Evolutionary conservation across 2,113 vertebrate genomes (phyloP).

Genomic region (Lampris incognitus): DNA sequence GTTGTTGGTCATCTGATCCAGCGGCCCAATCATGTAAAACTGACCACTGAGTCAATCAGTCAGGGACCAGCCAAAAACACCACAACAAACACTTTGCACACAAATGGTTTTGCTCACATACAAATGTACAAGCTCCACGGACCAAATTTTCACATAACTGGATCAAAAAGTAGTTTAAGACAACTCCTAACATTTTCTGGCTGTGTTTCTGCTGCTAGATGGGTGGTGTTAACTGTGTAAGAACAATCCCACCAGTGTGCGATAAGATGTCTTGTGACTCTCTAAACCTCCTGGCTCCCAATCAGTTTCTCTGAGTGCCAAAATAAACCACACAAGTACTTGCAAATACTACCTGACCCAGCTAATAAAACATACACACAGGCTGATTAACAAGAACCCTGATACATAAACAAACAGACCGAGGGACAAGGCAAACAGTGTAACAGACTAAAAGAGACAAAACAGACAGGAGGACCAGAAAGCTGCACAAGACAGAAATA

Average conservation of each 20-base stretch:
- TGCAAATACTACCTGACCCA: conserved; percentile 2
- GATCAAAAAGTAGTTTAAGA: too few relatives aligned
- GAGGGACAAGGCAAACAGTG: background rate
- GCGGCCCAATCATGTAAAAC: too few relatives aligned
- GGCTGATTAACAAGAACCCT: background rate
- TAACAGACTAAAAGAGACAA: background rate
- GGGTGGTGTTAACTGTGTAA: too few relatives aligned
- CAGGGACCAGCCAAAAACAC: background rate
- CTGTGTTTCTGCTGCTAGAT: too few relatives aligned
- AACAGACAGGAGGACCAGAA: background rate
- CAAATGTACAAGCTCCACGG: background rate
- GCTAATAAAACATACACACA: background rate
- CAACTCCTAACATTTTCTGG: too few relatives aligned
- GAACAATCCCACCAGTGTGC: too few relatives aligned
- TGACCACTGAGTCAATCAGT: too few relatives aligned
- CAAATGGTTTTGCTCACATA: background rate
- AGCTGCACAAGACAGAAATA: background rate
- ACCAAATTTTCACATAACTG: too few relatives aligned
- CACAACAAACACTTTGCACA: conserved; percentile 3
- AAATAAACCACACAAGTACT: background rate
- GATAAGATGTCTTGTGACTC: background rate
- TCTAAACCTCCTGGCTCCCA: background rate
- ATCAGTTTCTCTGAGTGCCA: background rate
- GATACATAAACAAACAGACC: background rate
- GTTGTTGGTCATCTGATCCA: too few relatives aligned